Evolutionary conservation across 2,797 vertebrate genomes (phyloP).

Genomic region (Cyclopterus lumpus): DNA sequence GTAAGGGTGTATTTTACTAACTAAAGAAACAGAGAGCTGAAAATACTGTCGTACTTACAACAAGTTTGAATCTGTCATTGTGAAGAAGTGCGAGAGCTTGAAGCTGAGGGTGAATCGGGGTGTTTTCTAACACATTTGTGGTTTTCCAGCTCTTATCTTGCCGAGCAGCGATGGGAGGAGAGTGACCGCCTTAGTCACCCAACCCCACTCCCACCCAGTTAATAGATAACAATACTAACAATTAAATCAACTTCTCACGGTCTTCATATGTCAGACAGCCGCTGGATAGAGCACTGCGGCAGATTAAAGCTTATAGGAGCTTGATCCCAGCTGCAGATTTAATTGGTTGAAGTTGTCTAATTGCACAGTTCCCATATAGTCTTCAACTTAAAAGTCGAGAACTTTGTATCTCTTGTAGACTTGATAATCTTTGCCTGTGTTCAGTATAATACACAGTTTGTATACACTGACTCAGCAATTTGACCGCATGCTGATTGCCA

Average conservation of each 20-base stretch:
- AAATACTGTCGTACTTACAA: constrained; percentile 50
- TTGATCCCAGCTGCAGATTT: constrained; percentile 37
- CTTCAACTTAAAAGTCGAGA: constrained; percentile 15
- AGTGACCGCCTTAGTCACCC: constrained; percentile 47
- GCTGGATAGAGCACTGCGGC: constrained; percentile 15
- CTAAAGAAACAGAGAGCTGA: background rate
- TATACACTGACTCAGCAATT: background rate
- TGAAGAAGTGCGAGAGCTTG: constrained; percentile 18
- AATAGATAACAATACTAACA: constrained; percentile 63
- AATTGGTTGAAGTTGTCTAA: constrained; percentile 47
- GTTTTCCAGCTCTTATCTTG: constrained; percentile 74
- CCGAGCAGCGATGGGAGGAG: constrained; percentile 70
- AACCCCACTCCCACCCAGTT: constrained; percentile 67
- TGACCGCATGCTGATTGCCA: background rate
- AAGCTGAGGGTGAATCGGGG: constrained; percentile 34
- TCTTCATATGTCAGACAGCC: constrained; percentile 39
- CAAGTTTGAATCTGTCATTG: constrained; percentile 55
- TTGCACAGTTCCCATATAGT: constrained; percentile 33
- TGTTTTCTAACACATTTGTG: constrained; percentile 45
- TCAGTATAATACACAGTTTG: background rate
- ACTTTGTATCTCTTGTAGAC: constrained; percentile 2
- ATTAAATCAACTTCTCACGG: constrained; percentile 46
- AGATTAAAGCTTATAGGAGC: constrained; percentile 37
- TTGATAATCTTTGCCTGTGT: background rate
- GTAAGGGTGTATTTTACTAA: background rate